Evolutionary conservation across 2,113 vertebrate genomes (phyloP).

Genomic region (Eclectus roratus): DNA sequence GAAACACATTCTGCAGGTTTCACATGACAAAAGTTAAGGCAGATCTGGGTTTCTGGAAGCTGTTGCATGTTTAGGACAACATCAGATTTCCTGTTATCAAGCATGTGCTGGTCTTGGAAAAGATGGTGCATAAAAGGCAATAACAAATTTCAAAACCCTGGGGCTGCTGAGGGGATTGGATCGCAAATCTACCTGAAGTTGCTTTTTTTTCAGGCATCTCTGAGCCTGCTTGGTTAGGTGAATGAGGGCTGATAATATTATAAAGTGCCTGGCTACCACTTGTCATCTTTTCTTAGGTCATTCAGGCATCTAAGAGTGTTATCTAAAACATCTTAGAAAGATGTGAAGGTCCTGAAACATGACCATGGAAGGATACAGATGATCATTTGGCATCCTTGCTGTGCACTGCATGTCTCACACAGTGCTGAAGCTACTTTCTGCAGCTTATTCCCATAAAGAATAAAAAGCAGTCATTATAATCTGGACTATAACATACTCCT

Average conservation of each 20-base stretch:
- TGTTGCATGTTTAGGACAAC: not conserved
- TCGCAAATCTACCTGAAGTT: not conserved
- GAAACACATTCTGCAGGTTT: not conserved
- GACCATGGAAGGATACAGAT: not conserved
- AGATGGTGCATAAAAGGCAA: not conserved
- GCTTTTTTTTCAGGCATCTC: not conserved
- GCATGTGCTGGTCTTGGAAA: not conserved
- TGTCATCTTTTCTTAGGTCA: not conserved
- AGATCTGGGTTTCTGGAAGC: not conserved
- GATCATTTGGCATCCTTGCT: not conserved
- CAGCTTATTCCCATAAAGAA: not conserved
- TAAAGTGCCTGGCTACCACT: not conserved
- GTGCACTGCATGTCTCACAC: not conserved
- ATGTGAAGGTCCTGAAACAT: not conserved
- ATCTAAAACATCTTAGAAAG: not conserved
- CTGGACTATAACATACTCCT: not conserved
- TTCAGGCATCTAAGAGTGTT: not conserved
- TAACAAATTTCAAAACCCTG: not conserved
- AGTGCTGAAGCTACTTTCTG: not conserved
- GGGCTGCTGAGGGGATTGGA: not conserved
- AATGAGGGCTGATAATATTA: not conserved
- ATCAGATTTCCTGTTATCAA: not conserved
- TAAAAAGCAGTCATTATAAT: not conserved
- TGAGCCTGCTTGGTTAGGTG: not conserved
- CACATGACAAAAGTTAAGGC: not conserved